Evolutionary conservation across 2,797 vertebrate species (phyloP), one percentile per base, ranked within the genome.

Genomic region (Platalea minor): DNA sequence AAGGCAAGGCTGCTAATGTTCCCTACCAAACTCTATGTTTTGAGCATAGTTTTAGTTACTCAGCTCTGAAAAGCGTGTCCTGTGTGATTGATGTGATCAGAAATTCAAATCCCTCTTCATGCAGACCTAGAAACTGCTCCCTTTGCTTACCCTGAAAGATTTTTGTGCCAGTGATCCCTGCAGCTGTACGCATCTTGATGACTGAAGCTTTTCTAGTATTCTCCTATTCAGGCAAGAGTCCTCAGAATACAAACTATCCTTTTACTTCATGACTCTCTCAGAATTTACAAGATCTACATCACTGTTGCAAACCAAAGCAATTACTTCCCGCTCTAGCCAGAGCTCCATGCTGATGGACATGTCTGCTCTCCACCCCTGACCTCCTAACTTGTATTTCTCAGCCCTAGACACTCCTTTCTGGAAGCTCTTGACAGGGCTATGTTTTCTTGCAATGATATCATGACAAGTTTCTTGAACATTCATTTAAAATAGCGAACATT

Each of bases 111-210:
- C 69, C n/a, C 7, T 82, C 88, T 43, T 81, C 31, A 7, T 57
- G 70, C 64, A 94, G 93, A 92, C 85, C 53, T 79, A 93, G 88
- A 93, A 90, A 92, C 93, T 76, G 91, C 77, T 95, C 85, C 48
- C 89, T 94, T 95, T 96, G 93, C 96, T 95, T 95, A 93, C 80
- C 82, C 92, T 68, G 89, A 85, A 68, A 83, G 93, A 96, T 91
- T 94, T 96, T 80, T 92, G 82, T 95, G 95, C 92, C 91, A 90
- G 85, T 85, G 92, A 91, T 96, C 91, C 91, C 95, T 92, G 91
- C 94, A 95, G 93, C 89, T 96, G 95, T 94, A 87, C 0, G 7
- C 65, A 85, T 91, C 87, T 54, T 90, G 91, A 94, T 95, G 95
- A 94, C 85, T 94, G 95, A 95, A 87, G 95, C 93, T 92, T 96